A percentile compares a stretch with the other conserved stretches of the same genome.
These are phyloP conservation scores for Tipula unca DNA, from an alignment of 2,888 invertebrate genomes.

Conservation along the genomic window DNA sequence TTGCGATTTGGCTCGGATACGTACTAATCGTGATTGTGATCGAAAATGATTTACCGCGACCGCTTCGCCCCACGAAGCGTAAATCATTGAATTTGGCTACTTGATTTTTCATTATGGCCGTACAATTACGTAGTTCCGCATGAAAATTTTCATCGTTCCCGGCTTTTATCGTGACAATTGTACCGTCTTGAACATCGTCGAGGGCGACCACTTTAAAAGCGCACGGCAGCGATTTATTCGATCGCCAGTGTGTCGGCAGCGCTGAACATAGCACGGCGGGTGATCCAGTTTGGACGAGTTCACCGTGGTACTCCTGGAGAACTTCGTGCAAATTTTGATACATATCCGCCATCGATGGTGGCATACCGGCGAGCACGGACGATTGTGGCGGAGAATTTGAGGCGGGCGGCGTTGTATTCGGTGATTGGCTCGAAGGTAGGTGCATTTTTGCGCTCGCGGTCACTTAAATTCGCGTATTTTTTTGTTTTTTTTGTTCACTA, in stretches of 20 bases:
- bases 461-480: too few relatives aligned
- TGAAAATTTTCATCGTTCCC: conserved; percentile 98
- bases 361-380: conserved; percentile 36
- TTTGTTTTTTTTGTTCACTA: not conserved
- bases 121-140: conserved; percentile 88
- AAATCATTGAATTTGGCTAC: conserved; percentile 98
- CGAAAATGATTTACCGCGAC: conserved; percentile 93
- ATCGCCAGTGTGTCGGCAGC: conserved; percentile 93
- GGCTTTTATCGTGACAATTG: conserved; percentile 84
- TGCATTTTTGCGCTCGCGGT: not conserved
- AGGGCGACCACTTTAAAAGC: conserved; percentile 93
- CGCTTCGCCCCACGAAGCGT: conserved; percentile 93
- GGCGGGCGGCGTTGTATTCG: conserved; percentile 24
- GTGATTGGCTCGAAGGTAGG: conserved; percentile 35
- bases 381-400: conserved; percentile 20
- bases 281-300: conserved; percentile 87
- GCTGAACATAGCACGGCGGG: conserved; percentile 92
- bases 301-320: conserved; percentile 83
- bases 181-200: conserved; percentile 91
- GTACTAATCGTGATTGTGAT: conserved; percentile 88
- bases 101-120: conserved; percentile 94
- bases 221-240: conserved; percentile 92
- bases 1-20: conserved; percentile 73
- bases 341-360: conserved; percentile 62
- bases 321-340: conserved; percentile 68